These are phyloP conservation scores for Dryobota labecula DNA, from an alignment of 2,888 invertebrate species.

Conservation along the genomic window DNA sequence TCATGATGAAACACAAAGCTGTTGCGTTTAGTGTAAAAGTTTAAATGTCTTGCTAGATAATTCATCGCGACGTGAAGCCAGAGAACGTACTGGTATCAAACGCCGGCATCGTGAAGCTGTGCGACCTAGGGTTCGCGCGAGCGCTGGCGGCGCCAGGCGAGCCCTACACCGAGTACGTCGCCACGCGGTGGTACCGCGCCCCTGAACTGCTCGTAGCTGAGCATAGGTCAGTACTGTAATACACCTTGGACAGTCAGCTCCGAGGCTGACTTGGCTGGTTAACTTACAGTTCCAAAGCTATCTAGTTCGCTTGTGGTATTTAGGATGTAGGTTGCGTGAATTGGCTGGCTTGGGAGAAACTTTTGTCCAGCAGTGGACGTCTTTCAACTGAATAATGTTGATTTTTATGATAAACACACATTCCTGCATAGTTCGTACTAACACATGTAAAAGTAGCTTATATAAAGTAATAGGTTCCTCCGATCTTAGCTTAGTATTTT, in stretches of 20 bases:
- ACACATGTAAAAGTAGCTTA: background rate
- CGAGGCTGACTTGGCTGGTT: background rate
- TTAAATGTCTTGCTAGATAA: conserved; percentile 90
- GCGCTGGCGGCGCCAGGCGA: conserved; percentile 93
- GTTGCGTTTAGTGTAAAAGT: background rate
- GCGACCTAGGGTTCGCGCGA: conserved; percentile 97
- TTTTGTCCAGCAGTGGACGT: background rate
- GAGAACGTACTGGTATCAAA: conserved; percentile 96
- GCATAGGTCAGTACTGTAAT: conserved; percentile 86
- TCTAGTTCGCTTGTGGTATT: background rate
- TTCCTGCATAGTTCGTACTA: too few species aligned
- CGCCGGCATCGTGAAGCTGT: conserved; percentile 95
- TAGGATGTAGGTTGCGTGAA: too few species aligned
- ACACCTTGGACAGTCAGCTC: background rate
- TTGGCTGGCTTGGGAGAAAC: background rate
- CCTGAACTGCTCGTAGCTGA: conserved; percentile 96
- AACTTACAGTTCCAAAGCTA: background rate
- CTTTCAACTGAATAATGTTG: background rate
- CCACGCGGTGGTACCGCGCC: conserved; percentile 97
- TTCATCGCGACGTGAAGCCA: conserved; percentile 97
- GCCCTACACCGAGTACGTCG: conserved; percentile 97
- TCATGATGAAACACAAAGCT: background rate
- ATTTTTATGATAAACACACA: background rate
- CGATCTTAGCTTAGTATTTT: background rate
- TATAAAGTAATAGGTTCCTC: too few species aligned